Conservation (phyloP, 2,888 invertebrate genomes). For the Eristalinus sepulchralis region DNA sequence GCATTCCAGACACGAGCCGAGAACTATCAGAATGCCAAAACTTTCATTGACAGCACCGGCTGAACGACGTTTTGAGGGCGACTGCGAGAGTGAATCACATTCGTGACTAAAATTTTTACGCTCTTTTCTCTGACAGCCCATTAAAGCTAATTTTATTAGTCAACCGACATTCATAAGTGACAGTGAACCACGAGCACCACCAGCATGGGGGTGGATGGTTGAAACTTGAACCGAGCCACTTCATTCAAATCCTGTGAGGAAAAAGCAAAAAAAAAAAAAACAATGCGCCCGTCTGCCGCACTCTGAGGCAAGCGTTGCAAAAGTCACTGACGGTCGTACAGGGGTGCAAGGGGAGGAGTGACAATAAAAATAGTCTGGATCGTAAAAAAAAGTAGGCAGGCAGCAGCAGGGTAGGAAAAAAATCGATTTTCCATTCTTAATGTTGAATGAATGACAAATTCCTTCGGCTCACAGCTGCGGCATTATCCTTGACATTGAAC, state of each 20-base stretch:
- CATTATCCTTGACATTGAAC: neutral
- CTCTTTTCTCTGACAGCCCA: conserved; percentile 22
- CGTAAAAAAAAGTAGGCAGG: neutral
- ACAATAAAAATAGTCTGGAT: neutral
- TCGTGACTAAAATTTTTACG: conserved; percentile 55
- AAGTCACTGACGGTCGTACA: too few species aligned
- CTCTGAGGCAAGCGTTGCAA: too few species aligned
- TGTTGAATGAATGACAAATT: neutral
- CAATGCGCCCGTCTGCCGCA: neutral
- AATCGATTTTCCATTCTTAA: neutral
- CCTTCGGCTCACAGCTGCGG: neutral
- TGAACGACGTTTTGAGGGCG: neutral
- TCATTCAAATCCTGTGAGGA: neutral
- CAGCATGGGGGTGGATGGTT: neutral
- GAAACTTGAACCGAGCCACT: neutral
- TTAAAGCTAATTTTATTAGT: conserved; percentile 61
- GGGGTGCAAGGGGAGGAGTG: neutral
- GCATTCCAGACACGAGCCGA: neutral
- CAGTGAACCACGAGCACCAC: neutral
- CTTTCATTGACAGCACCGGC: neutral
- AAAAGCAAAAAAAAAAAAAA: too few species aligned
- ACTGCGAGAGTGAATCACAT: conserved; percentile 13
- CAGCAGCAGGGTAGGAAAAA: neutral
- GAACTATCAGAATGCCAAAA: neutral
- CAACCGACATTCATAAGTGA: conserved; percentile 26